Evolutionary conservation across 2,888 invertebrate genomes (phyloP).

Genomic region (Tigriopus californicus): DNA sequence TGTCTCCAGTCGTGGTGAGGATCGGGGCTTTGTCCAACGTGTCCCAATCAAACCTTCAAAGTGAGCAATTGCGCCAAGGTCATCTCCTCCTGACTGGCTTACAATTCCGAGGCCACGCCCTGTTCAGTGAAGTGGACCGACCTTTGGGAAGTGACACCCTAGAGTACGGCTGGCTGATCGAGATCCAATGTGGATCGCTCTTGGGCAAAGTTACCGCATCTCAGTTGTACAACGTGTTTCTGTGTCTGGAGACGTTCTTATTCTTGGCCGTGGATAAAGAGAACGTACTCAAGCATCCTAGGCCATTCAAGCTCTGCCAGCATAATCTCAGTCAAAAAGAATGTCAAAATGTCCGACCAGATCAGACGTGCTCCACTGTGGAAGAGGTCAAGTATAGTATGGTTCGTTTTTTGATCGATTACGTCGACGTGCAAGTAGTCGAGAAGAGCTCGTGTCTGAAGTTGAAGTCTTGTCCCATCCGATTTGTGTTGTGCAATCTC

Average conservation of each 20-base stretch:
- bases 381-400: constrained; percentile 83
- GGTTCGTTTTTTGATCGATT: constrained; percentile 69
- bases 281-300: constrained; percentile 68
- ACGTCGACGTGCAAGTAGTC: constrained; percentile 53
- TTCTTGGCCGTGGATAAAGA: constrained; percentile 69
- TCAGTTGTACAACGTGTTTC: constrained; percentile 60
- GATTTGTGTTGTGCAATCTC: constrained; percentile 79
- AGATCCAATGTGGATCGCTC: constrained; percentile 78
- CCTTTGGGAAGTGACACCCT: constrained; percentile 79
- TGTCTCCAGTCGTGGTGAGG: constrained; percentile 31
- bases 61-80: constrained; percentile 18
- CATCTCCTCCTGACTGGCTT: constrained; percentile 19
- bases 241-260: constrained; percentile 70
- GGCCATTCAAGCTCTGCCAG: constrained; percentile 53
- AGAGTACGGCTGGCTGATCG: constrained; percentile 93
- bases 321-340: constrained; percentile 50
- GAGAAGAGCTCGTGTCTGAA: constrained; percentile 9
- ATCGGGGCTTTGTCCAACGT: constrained; percentile 23
- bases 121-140: constrained; percentile 83
- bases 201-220: constrained; percentile 43
- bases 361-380: constrained; percentile 44
- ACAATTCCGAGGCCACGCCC: constrained; percentile 74
- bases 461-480: constrained; percentile 53
- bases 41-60: constrained; percentile 8
- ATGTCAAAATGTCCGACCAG: constrained; percentile 30